Conservation (phyloP, 2,797 vertebrate species). For the Champsocephalus esox region DNA sequence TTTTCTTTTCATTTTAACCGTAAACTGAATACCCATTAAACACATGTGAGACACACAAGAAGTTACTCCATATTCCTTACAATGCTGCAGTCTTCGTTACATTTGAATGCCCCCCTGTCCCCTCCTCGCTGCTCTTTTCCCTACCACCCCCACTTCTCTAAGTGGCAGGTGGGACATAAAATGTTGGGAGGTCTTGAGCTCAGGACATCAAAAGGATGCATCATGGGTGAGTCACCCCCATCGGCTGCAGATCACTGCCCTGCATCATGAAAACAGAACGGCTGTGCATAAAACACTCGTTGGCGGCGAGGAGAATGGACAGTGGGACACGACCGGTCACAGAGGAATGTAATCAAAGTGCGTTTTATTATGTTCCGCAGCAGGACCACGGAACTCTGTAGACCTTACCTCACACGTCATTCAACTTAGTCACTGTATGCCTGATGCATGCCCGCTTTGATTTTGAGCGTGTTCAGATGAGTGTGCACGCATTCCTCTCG, state of each 20-base stretch:
- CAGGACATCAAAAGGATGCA: conserved; percentile 75
- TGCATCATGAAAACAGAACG: conserved; percentile 57
- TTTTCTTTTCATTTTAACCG: background rate
- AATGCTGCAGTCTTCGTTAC: conserved; percentile 35
- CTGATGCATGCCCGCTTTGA: conserved; percentile 50
- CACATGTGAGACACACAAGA: conserved; percentile 33
- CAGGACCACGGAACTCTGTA: conserved; percentile 49
- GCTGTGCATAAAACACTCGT: conserved; percentile 53
- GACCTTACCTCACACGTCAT: conserved; percentile 50
- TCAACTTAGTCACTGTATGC: conserved; percentile 40
- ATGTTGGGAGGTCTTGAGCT: conserved; percentile 68
- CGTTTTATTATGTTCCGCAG: conserved; percentile 68
- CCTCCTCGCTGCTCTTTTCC: background rate
- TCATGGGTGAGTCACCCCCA: conserved; percentile 68
- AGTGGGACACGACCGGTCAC: conserved; percentile 59
- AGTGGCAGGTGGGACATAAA: conserved; percentile 78
- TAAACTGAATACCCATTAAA: conserved; percentile 43
- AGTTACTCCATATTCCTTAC: conserved; percentile 6
- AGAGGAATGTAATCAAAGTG: conserved; percentile 76
- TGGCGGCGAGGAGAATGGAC: conserved; percentile 49
- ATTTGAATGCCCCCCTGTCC: conserved; percentile 16
- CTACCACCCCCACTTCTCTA: conserved; percentile 53
- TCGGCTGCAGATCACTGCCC: conserved; percentile 61
- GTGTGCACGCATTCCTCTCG: conserved; percentile 57
- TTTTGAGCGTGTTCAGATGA: conserved; percentile 33